A percentile compares a stretch with the other conserved stretches of the same genome.
Conservation (phyloP, 2,113 vertebrate species). For the Pycnonotus jocosus region DNA sequence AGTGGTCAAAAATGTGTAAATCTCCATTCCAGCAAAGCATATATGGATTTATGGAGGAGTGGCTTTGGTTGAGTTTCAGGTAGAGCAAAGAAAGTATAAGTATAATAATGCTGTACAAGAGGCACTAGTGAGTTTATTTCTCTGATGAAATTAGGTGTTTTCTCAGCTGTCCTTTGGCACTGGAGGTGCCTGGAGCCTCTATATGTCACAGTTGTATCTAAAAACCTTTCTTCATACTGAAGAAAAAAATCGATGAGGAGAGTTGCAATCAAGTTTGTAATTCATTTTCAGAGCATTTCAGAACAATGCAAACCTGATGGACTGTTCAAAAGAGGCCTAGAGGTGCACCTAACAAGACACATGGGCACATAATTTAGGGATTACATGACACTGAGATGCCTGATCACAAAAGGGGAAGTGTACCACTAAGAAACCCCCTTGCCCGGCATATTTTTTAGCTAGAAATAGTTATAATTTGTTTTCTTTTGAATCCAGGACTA, state of each 20-base stretch:
- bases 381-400: neutral
- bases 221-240: neutral
- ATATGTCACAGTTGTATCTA: neutral
- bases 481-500: neutral
- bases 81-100: neutral
- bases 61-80: neutral
- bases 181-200: neutral
- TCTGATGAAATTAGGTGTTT: neutral
- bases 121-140: neutral
- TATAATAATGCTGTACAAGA: neutral
- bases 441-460: neutral
- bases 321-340: neutral
- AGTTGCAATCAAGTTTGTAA: neutral
- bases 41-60: neutral
- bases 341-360: neutral
- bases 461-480: neutral
- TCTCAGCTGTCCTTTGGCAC: neutral
- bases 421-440: neutral
- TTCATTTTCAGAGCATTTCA: neutral
- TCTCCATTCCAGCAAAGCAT: neutral
- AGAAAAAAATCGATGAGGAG: neutral
- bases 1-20: neutral
- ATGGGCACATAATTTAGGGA: neutral
- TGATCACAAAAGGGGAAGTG: neutral
- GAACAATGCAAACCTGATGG: neutral